Evolutionary conservation across 2,888 invertebrate species (phyloP), one percentile per base, ranked within the genome.

Genomic region (Omphaloscelis lunosa): DNA sequence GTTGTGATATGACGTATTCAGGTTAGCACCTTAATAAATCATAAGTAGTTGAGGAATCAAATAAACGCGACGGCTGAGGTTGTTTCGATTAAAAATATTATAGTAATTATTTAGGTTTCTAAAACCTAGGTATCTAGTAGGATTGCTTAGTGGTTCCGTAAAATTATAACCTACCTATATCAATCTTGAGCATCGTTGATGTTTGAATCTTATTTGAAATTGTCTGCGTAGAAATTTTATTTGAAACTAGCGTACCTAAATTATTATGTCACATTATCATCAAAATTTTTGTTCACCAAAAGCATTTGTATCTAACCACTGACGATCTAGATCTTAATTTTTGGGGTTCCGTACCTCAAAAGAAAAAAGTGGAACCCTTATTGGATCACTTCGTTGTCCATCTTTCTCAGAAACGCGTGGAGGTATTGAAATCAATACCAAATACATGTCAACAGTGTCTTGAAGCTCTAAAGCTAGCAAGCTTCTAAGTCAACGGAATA

Each of bases 21-120:
- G 84, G 84, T 84, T 82, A 79, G 27, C 70, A 75, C 83, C 73
- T 77, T 81, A 29, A 83, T 84, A 72, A 83, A 81, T 83, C n/a
- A 66, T 34, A 0, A 27, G 29, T 75, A 70, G 59, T 83, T 80
- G 58, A 68, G 65, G 71, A 77, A 72, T 69, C 58, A 72, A 68
- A 77, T 41, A 70, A 70, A 58, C 51, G 7, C 62, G 63, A 77
- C 34, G 27, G 39, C 1, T 70, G 7, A 84, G 85, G 83, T 75
- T 72, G 9, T 63, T 72, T 69, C 72, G 9, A 78, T 84, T 84
- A 77, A 72, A 59, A 15, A 58, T 74, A 56, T 81, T 77, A 71
- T 61, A 29, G 63, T 80, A 69, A 81, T 84, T 77, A 74, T 56
- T 29, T 68, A 69, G 74, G 72, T 83, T 83, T 83, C 83, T 84